phyloP scores from a whole-genome alignment of 2,113 vertebrate species.

The Vombatus ursinus region DNA sequence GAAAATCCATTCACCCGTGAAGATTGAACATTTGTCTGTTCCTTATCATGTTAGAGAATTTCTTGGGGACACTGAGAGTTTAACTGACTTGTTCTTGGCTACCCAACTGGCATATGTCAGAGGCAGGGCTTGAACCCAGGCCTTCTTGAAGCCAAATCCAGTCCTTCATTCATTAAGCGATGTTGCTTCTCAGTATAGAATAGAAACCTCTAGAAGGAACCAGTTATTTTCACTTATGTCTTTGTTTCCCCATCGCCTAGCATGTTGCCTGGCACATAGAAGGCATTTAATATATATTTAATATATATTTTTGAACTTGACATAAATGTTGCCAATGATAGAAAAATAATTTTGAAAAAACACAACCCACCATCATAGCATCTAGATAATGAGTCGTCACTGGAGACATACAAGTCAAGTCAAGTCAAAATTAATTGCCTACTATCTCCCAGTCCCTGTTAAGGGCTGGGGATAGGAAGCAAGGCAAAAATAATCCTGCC shows the following conservation, averaged over 20 bases:
- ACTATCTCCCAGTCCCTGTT: neutral
- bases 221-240: neutral
- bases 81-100: neutral
- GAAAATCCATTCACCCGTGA: neutral
- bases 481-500: neutral
- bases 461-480: neutral
- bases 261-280: neutral
- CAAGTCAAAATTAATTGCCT: neutral
- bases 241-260: neutral
- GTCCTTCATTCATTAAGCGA: neutral
- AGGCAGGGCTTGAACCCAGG: neutral
- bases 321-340: neutral
- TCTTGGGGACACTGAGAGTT: neutral
- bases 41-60: neutral
- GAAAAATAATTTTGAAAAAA: neutral
- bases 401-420: slow-evolving; percentile 55
- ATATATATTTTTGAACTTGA: neutral
- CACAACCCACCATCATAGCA: slow-evolving; percentile 30
- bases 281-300: neutral
- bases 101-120: neutral
- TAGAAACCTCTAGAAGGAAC: neutral
- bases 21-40: neutral
- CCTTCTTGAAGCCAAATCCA: neutral
- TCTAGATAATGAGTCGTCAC: slow-evolving; percentile 78
- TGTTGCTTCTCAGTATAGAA: neutral